phyloP scores from a whole-genome alignment of 1,140 invertebrate species.

The Episyrphus balteatus region DNA sequence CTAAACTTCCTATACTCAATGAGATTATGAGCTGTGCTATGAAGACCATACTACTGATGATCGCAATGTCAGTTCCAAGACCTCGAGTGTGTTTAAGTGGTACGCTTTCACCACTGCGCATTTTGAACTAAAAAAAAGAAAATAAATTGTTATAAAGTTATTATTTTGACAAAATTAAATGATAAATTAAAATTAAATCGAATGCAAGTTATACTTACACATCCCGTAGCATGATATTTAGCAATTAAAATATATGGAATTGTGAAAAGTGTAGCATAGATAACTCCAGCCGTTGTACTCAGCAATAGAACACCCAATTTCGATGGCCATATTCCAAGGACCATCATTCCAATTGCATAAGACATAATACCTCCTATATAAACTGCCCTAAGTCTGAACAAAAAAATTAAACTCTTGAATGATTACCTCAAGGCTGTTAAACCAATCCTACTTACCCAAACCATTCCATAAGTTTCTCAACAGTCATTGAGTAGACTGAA shows the following conservation, averaged over 20 bases:
- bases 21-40: conserved; percentile 68
- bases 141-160: background rate
- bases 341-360: conserved; percentile 63
- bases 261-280: conserved; percentile 77
- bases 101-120: conserved; percentile 38
- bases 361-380: conserved; percentile 66
- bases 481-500: conserved; percentile 64
- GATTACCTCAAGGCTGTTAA: conserved; percentile 1
- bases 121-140: conserved; percentile 38
- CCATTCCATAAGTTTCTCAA: conserved; percentile 61
- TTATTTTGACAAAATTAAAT: too few relatives aligned
- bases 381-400: conserved; percentile 51
- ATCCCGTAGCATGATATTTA: conserved; percentile 63
- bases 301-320: conserved; percentile 58
- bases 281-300: conserved; percentile 64
- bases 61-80: conserved; percentile 71
- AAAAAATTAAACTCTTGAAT: conserved; percentile 1
- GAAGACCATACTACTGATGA: conserved; percentile 74
- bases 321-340: conserved; percentile 55
- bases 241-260: conserved; percentile 78
- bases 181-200: background rate
- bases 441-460: conserved; percentile 43
- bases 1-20: conserved; percentile 55
- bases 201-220: conserved; percentile 40
- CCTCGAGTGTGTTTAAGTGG: conserved; percentile 46